Base-by-base conservation (phyloP, 2,888 invertebrate species). In the Spodoptera picta region DNA sequence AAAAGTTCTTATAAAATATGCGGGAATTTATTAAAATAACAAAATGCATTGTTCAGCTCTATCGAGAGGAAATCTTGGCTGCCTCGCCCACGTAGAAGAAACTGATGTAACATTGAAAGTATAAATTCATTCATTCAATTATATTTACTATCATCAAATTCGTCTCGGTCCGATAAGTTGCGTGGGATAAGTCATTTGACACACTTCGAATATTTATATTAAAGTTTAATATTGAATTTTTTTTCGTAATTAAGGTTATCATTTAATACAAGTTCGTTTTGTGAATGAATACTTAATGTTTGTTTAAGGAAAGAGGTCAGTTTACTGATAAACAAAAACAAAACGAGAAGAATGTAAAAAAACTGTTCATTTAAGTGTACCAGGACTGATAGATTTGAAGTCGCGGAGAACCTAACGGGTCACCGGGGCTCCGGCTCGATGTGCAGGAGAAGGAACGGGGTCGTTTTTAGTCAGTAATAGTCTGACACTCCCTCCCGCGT, bases 71-170 rank as follows among this genome's bases (percentile, higher is more conserved):
- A 53, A 50, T 60, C 49, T 48, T 65, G 10, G n/a, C 23, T 27
- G 68, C 69, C 58, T 67, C 80, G 60, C 79, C 79, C 70, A 77
- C 79, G 44, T 57, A n/a, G 3, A 36, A 53, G 24, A 52, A 63
- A 62, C 65, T 66, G 66, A 67, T 72, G 65, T 70, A 69, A 75
- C 57, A 56, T 75, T 60, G 71, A 82, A 80, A 83, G 75, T 72
- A 79, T 83, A 69, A 75, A 79, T 82, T 82, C 70, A 80, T 66
- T 55, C 62, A 70, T 76, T 69, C 68, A 64, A 69, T 81, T 81
- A 81, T 74, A 60, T 78, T 71, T 74, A 63, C 73, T 73, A 67
- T 77, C 79, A 83, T 81, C 78, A 77, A 75, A 80, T 81, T 85
- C 78, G 77, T 75, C 73, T 78, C 73, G 68, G 66, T 43, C 44